Percentiles rank a stretch among this genome's conserved stretches.
Conservation (phyloP, 2,888 invertebrate species). For the Malthinus flaveolus region DNA sequence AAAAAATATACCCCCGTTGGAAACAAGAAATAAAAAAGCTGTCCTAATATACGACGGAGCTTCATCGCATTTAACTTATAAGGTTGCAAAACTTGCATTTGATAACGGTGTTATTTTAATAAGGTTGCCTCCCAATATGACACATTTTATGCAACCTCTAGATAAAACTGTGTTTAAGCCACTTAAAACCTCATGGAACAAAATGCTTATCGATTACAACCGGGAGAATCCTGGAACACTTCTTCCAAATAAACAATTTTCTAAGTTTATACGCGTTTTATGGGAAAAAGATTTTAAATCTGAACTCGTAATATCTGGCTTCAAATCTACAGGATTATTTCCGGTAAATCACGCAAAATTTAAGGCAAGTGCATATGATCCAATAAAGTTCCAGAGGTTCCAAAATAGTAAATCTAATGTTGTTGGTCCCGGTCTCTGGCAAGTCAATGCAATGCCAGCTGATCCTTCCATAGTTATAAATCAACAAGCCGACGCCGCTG, state of each 20-base stretch:
- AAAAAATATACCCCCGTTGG: not conserved
- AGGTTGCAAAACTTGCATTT: slow-evolving; percentile 15
- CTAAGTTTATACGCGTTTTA: not conserved
- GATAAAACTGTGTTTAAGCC: slow-evolving; percentile 23
- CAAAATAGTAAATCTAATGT: no score
- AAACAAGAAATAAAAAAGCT: slow-evolving; percentile 13
- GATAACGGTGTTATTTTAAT: slow-evolving; percentile 21
- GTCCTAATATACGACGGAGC: slow-evolving; percentile 15
- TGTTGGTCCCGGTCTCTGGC: no score
- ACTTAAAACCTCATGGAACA: slow-evolving; percentile 17
- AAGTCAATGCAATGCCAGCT: no score
- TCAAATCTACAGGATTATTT: not conserved
- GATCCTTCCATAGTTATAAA: no score
- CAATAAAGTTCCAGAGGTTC: no score
- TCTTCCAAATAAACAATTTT: slow-evolving; percentile 1
- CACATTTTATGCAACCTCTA: slow-evolving; percentile 16
- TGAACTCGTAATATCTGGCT: slow-evolving; percentile 6
- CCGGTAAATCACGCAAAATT: not conserved
- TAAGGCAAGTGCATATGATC: not conserved
- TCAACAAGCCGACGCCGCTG: no score
- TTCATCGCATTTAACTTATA: slow-evolving; percentile 16
- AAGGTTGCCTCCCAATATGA: slow-evolving; percentile 18
- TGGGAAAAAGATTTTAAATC: slow-evolving; percentile 2
- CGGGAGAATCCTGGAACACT: not conserved
- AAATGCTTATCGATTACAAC: slow-evolving; percentile 15